Conservation (phyloP, 2,888 invertebrate species). For the Eulithis prunata region DNA sequence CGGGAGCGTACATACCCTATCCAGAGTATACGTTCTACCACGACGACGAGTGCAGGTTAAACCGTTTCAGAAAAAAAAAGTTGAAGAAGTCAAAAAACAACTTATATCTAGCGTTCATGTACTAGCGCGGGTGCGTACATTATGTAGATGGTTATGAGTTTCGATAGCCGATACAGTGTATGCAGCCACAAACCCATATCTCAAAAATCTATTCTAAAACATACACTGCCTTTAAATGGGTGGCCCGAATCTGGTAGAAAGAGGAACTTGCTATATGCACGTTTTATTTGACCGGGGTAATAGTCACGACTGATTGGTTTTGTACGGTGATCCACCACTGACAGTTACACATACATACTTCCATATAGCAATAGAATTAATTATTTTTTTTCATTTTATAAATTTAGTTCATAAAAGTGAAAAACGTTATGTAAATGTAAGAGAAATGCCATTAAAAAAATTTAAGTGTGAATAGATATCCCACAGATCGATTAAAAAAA, state of each 20-base stretch:
- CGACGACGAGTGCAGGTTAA: slow-evolving; percentile 63
- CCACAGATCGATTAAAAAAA: no score
- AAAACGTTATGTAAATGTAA: no score
- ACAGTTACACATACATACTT: no score
- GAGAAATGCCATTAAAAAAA: no score
- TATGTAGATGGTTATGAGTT: slow-evolving; percentile 74
- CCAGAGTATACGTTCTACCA: slow-evolving; percentile 73
- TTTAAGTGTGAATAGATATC: no score
- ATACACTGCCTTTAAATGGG: slow-evolving; percentile 73
- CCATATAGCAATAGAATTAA: no score
- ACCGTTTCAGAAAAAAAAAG: slow-evolving; percentile 60
- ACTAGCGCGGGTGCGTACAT: slow-evolving; percentile 64
- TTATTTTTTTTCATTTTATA: no score
- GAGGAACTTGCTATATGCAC: slow-evolving; percentile 72
- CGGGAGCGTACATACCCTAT: slow-evolving; percentile 72
- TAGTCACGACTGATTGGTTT: slow-evolving; percentile 28
- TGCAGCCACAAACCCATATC: slow-evolving; percentile 68
- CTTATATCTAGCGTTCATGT: slow-evolving; percentile 82
- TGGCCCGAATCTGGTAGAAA: slow-evolving; percentile 82
- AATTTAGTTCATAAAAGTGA: no score
- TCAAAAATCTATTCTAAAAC: slow-evolving; percentile 50
- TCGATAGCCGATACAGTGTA: slow-evolving; percentile 79
- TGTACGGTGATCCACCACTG: slow-evolving; percentile 15
- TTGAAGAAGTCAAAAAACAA: slow-evolving; percentile 70
- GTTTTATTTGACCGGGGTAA: slow-evolving; percentile 54